A percentile compares a stretch with the other conserved stretches of the same genome.
Evolutionary conservation across 2,888 invertebrate species (phyloP).

Genomic region (Silvanus unidentatus): DNA sequence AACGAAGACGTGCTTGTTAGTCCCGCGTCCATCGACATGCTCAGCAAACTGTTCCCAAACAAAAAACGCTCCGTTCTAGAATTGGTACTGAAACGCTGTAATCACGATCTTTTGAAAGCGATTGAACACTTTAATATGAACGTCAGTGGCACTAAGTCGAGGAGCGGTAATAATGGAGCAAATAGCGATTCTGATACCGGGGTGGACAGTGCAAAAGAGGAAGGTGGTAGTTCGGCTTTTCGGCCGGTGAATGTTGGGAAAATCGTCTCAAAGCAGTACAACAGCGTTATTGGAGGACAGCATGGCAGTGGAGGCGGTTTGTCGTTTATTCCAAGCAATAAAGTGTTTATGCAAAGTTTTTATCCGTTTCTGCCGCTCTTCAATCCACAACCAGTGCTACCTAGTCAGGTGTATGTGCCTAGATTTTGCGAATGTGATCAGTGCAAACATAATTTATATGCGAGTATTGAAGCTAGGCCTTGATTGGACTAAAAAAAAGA

Average conservation of each 20-base stretch:
- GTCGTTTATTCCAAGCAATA: conserved; percentile 40
- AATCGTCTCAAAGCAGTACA: conserved; percentile 21
- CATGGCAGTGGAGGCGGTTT: conserved; percentile 31
- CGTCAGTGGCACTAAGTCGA: conserved; percentile 14
- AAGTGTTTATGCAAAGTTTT: conserved; percentile 45
- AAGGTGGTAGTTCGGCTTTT: conserved; percentile 38
- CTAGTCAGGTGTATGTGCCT: conserved; percentile 45
- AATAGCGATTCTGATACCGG: conserved; percentile 13
- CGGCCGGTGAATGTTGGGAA: conserved; percentile 35
- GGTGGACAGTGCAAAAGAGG: conserved; percentile 25
- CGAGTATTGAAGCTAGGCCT: conserved; percentile 30
- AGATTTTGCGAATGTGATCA: conserved; percentile 47
- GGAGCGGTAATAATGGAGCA: conserved; percentile 6
- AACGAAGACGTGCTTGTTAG: conserved; percentile 47
- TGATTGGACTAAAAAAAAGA: no score
- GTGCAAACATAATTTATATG: conserved; percentile 41
- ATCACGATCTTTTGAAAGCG: conserved; percentile 83
- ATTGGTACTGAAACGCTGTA: conserved; percentile 83
- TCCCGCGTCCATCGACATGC: conserved; percentile 73
- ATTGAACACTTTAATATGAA: conserved; percentile 73
- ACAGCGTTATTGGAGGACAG: conserved; percentile 1
- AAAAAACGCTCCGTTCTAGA: conserved; percentile 84
- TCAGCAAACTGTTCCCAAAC: conserved; percentile 83
- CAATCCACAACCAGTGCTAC: conserved; percentile 42
- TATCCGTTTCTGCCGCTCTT: conserved; percentile 46